Evolutionary conservation across 1,140 invertebrate species (phyloP).

Genomic region (Dryas iulia): DNA sequence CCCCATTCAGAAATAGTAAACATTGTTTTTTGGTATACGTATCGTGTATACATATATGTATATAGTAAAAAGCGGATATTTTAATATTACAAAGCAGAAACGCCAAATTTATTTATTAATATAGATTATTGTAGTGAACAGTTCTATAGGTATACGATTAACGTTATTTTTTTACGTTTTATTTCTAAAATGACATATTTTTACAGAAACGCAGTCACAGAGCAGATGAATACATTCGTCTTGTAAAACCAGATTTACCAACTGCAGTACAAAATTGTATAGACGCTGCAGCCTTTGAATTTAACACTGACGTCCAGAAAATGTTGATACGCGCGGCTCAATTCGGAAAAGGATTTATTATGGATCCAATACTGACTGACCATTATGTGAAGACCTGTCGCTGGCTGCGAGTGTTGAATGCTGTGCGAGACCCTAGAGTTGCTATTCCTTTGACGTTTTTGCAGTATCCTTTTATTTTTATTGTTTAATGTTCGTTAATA

Average conservation of each 20-base stretch:
- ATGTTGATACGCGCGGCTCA: slow-evolving; percentile 94
- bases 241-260: slow-evolving; percentile 90
- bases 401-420: slow-evolving; percentile 93
- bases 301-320: slow-evolving; percentile 92
- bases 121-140: no score
- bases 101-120: no score
- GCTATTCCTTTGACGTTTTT: slow-evolving; percentile 94
- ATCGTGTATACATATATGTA: no score
- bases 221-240: slow-evolving; percentile 95
- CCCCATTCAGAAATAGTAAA: no score
- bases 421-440: slow-evolving; percentile 91
- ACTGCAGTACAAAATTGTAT: slow-evolving; percentile 94
- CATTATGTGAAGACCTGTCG: slow-evolving; percentile 94
- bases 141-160: no score
- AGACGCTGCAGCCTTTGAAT: slow-evolving; percentile 94
- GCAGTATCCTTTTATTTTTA: slow-evolving; percentile 80
- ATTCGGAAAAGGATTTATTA: slow-evolving; percentile 96
- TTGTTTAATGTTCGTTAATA: no score
- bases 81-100: no score
- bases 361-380: slow-evolving; percentile 86
- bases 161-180: no score
- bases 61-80: no score
- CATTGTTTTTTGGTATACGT: no score
- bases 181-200: no score
- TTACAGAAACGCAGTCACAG: slow-evolving; percentile 91